Evolutionary conservation across 2,797 vertebrate genomes (phyloP), one percentile per base, ranked within the genome.

Genomic region (Urocyon cinereoargenteus): DNA sequence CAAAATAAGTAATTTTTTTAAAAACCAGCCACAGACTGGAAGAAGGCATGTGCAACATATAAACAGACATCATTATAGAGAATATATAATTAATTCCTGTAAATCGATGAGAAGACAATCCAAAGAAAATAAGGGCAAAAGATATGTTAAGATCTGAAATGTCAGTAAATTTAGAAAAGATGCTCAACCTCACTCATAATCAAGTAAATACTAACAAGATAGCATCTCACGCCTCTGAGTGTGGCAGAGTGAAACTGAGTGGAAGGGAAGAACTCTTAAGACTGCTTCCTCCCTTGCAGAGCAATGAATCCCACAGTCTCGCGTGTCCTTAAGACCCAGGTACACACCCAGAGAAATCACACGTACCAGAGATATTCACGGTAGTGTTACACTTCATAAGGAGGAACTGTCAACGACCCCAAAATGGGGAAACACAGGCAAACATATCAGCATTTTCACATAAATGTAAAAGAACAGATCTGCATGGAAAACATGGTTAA

Each of bases 51-150:
- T 53, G 6, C 6, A 55, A 93, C 15, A 95, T 22, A 83, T 57
- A 24, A 70, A 87, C 24, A 68, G 13, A 66, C 7, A 89, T 6
- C 55, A 84, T n/a, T 81, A 78, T 7, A 28, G 40, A 64, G 34
- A 18, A 55, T 15, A 85, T 1, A 62, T 1, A 15, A 64, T 59
- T 90, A 66, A 93, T 89, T 95, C 53, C 26, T 87, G 91, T 62
- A 72, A 92, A 31, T 12, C 34, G 95, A 73, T 55, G 6, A 68
- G 68, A 97, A 61, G 13, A 70, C 4, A 86, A 93, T 28, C 21
- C 40, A 77, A 64, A 86, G n/a, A 86, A 91, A 97, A 73, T 22
- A 90, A 51, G 51, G 10, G 36, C 57, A 81, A 96, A 96, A 14
- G 70, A 61, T 34, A 53, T 36, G 3, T 4, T 79, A 96, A 86